Evolutionary conservation across 2,113 vertebrate genomes (phyloP).

Genomic region (Clarias batrachus): DNA sequence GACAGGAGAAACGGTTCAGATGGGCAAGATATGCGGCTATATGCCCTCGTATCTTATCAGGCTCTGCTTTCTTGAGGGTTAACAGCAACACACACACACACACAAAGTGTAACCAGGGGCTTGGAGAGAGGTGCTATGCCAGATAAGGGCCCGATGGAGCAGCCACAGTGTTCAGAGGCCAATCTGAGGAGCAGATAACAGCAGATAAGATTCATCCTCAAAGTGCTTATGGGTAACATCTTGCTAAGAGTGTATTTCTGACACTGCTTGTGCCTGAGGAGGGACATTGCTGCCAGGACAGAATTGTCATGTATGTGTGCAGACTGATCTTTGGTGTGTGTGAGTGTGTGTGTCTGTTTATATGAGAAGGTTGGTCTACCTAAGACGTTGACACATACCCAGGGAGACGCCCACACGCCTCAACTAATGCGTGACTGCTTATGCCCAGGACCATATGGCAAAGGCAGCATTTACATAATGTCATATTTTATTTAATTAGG

Average conservation of each 20-base stretch:
- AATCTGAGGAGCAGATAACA: conserved; percentile 72
- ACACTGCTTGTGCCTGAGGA: conserved; percentile 23
- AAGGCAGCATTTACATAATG: conserved; percentile 75
- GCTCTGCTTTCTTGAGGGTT: conserved; percentile 47
- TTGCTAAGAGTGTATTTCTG: conserved; percentile 42
- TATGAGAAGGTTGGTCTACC: background rate
- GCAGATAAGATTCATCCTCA: conserved; percentile 72
- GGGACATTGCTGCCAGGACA: conserved; percentile 21
- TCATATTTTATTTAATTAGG: conserved; percentile 77
- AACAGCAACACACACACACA: conserved; percentile 37
- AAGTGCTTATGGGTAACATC: conserved; percentile 64
- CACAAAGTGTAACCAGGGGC: conserved; percentile 53
- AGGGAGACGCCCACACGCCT: conserved; percentile 16
- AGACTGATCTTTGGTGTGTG: background rate
- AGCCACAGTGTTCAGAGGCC: conserved; percentile 68
- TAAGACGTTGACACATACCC: conserved; percentile 23
- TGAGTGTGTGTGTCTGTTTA: conserved; percentile 1
- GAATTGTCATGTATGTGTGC: conserved; percentile 12
- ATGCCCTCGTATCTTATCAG: conserved; percentile 45
- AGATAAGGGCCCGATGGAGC: conserved; percentile 66
- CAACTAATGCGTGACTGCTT: conserved; percentile 61
- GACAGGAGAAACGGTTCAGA: conserved; percentile 43
- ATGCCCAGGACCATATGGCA: conserved; percentile 69
- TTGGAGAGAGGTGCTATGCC: conserved; percentile 56
- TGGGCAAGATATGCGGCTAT: conserved; percentile 44